phyloP scores from a whole-genome alignment of 2,113 vertebrate genomes.

The Archilochus colubris region DNA sequence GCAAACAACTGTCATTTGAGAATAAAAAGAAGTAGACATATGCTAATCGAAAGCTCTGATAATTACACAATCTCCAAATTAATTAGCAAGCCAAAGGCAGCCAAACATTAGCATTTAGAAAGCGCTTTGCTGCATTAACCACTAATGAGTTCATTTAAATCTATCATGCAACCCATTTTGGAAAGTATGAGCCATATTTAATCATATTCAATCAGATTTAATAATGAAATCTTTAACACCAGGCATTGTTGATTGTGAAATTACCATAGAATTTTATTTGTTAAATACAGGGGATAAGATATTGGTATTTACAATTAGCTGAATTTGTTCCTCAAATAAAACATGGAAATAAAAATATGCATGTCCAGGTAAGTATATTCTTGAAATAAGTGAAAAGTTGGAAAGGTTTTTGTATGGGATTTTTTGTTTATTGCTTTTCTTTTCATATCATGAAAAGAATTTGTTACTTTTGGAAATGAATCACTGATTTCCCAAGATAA shows the following conservation, averaged over 20 bases:
- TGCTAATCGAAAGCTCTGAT: slow-evolving; percentile 77
- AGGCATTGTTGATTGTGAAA: slow-evolving; percentile 79
- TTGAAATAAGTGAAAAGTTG: not conserved
- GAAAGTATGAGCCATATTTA: slow-evolving; percentile 77
- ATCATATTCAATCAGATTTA: slow-evolving; percentile 81
- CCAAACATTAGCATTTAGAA: slow-evolving; percentile 84
- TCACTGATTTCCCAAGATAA: not conserved
- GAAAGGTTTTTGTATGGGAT: not conserved
- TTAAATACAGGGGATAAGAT: slow-evolving; percentile 42
- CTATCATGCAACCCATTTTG: slow-evolving; percentile 69
- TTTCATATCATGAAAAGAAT: not conserved
- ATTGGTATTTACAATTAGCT: slow-evolving; percentile 11
- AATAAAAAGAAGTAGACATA: slow-evolving; percentile 73
- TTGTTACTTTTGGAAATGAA: not conserved
- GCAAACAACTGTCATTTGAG: slow-evolving; percentile 68
- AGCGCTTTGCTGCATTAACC: slow-evolving; percentile 77
- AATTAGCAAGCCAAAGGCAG: slow-evolving; percentile 84
- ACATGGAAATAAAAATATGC: not conserved
- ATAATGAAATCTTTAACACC: slow-evolving; percentile 75
- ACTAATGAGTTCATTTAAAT: slow-evolving; percentile 84
- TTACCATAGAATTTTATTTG: slow-evolving; percentile 75
- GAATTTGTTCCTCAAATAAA: slow-evolving; percentile 19
- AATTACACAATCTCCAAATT: slow-evolving; percentile 83
- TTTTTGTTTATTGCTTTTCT: not conserved
- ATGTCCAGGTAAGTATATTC: not conserved